A percentile compares a stretch with the other conserved stretches of the same genome.
These are phyloP conservation scores for Adrianichthys oophorus DNA, from an alignment of 2,797 vertebrate species.

Conservation along the genomic window DNA sequence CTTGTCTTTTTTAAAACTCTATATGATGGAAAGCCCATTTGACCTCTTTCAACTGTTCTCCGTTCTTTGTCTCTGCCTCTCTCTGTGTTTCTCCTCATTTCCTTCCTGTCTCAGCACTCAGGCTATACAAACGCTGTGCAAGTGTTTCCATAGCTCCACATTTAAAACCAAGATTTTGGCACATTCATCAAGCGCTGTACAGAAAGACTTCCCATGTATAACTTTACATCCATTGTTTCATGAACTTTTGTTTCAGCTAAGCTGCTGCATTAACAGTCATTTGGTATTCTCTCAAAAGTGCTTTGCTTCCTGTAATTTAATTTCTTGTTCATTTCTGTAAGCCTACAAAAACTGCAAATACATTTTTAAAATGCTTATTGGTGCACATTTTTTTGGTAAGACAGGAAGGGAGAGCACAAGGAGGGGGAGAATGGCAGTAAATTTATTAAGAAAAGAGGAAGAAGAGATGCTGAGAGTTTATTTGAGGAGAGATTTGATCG, in stretches of 20 bases:
- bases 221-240: conserved; percentile 51
- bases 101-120: conserved; percentile 52
- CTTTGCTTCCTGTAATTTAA: conserved; percentile 14
- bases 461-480: conserved; percentile 30
- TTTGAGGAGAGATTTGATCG: conserved; percentile 43
- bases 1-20: conserved; percentile 48
- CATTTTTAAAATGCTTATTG: conserved; percentile 41
- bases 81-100: conserved; percentile 33
- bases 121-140: conserved; percentile 9
- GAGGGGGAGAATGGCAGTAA: conserved; percentile 24
- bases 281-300: neutral
- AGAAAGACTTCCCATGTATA: conserved; percentile 53
- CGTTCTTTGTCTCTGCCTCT: conserved; percentile 31
- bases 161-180: conserved; percentile 17
- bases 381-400: conserved; percentile 35
- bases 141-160: conserved; percentile 30
- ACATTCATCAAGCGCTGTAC: conserved; percentile 18
- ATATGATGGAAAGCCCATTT: conserved; percentile 62
- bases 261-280: conserved; percentile 1
- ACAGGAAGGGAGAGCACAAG: conserved; percentile 24
- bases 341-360: conserved; percentile 30
- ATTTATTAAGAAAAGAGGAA: conserved; percentile 50
- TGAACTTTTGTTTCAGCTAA: conserved; percentile 21
- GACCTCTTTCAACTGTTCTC: conserved; percentile 40
- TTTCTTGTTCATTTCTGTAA: conserved; percentile 2